Conservation (phyloP, 2,113 vertebrate species). For the Indicator maculatus region DNA sequence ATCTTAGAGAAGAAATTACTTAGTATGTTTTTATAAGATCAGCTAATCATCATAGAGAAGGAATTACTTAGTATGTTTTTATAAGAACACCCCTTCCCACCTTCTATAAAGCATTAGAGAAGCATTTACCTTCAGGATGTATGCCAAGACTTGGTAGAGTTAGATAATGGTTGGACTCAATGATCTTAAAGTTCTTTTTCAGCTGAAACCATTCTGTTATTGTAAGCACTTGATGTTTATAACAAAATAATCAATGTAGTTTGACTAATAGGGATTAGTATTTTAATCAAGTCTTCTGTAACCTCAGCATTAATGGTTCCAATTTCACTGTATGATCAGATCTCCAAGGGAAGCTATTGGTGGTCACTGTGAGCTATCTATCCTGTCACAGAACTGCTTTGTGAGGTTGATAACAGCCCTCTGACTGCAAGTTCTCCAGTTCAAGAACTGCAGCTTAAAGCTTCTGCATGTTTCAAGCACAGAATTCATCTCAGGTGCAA, state of each 20-base stretch:
- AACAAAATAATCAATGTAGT: not conserved
- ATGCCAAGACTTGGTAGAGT: not conserved
- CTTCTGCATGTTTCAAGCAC: not conserved
- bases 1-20: not conserved
- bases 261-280: not conserved
- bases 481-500: not conserved
- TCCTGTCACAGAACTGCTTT: not conserved
- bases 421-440: not conserved
- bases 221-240: not conserved
- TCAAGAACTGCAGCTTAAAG: not conserved
- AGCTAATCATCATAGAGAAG: not conserved
- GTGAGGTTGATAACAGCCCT: not conserved
- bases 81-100: not conserved
- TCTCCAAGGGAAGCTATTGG: not conserved
- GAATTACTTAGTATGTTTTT: not conserved
- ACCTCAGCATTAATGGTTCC: not conserved
- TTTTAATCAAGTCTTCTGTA: not conserved
- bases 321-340: not conserved
- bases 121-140: not conserved
- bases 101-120: not conserved
- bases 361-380: not conserved
- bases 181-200: too few species aligned
- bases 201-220: too few species aligned
- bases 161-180: too few species aligned
- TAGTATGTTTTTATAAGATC: not conserved